phyloP scores from a whole-genome alignment of 2,888 invertebrate species.

The Agonopterix subpropinquella region DNA sequence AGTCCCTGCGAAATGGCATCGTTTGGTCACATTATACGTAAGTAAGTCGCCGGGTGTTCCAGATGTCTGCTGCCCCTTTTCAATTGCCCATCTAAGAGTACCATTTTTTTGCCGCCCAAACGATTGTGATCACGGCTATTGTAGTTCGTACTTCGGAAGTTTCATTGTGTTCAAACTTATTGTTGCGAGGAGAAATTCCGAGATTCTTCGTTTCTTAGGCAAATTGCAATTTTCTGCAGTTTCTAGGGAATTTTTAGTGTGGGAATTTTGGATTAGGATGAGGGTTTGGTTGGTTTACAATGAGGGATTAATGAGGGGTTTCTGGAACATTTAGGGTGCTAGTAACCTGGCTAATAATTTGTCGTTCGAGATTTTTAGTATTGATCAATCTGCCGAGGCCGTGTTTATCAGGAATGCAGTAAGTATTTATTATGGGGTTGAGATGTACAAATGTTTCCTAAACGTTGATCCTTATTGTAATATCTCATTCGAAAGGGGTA shows the following conservation, averaged over 20 bases:
- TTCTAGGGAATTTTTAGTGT: constrained; percentile 35
- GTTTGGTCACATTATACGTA: constrained; percentile 37
- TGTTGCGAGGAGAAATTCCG: constrained; percentile 50
- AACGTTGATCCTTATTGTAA: too few species aligned
- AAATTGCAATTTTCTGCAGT: constrained; percentile 51
- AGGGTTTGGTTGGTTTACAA: constrained; percentile 18
- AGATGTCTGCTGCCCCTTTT: constrained; percentile 61
- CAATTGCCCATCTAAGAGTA: constrained; percentile 59
- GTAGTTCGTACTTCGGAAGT: constrained; percentile 21
- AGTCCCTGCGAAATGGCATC: constrained; percentile 24
- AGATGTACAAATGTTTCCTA: too few species aligned
- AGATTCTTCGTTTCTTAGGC: constrained; percentile 44
- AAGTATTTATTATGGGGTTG: too few species aligned
- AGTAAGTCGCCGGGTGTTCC: constrained; percentile 49
- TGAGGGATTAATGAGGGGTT: constrained; percentile 18
- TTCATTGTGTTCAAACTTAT: constrained; percentile 47
- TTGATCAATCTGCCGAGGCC: too few species aligned
- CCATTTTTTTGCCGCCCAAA: constrained; percentile 48
- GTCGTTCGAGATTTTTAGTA: too few species aligned
- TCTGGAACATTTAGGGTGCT: not conserved
- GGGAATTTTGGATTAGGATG: constrained; percentile 50
- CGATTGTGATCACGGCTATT: constrained; percentile 62
- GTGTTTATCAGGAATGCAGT: too few species aligned
- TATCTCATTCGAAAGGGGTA: too few species aligned
- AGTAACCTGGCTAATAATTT: too few species aligned